phyloP scores from a whole-genome alignment of 2,113 vertebrate species.

The Xyliphius kryptos region DNA sequence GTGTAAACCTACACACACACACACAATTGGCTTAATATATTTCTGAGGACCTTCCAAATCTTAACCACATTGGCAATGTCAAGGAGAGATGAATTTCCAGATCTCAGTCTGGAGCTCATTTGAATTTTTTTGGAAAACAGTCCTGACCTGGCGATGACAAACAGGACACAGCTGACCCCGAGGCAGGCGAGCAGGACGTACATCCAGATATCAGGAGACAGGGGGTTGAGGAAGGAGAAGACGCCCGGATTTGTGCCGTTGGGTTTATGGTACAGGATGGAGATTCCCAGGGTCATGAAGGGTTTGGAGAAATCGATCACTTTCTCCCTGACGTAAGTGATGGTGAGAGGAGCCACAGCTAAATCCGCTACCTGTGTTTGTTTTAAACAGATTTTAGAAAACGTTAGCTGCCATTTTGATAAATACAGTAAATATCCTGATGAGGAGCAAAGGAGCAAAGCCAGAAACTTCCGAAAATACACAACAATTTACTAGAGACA shows the following conservation, averaged over 20 bases:
- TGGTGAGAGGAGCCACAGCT: slow-evolving; percentile 93
- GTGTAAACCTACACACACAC: slow-evolving; percentile 80
- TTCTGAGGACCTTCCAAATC: too few species aligned
- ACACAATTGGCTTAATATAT: too few species aligned
- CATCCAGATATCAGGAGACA: slow-evolving; percentile 99
- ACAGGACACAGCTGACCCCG: slow-evolving; percentile 95
- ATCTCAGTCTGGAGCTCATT: too few species aligned
- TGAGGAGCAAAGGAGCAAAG: too few species aligned
- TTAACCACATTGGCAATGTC: too few species aligned
- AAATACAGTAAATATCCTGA: too few species aligned
- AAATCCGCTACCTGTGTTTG: slow-evolving; percentile 96
- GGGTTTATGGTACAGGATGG: slow-evolving; percentile 94
- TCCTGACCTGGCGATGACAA: slow-evolving; percentile 93
- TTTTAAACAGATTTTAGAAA: too few species aligned
- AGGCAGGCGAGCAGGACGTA: slow-evolving; percentile 93
- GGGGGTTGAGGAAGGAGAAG: slow-evolving; percentile 93
- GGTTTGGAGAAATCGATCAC: slow-evolving; percentile 98
- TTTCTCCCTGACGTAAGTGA: slow-evolving; percentile 94
- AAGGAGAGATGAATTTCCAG: too few species aligned
- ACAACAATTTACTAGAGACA: too few species aligned
- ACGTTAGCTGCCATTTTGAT: too few species aligned
- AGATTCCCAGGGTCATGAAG: slow-evolving; percentile 97
- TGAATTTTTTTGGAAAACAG: too few species aligned
- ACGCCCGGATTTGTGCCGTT: slow-evolving; percentile 95
- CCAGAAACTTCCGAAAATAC: too few species aligned